phyloP scores from a whole-genome alignment of 2,113 vertebrate genomes.

The Heteronetta atricapilla region DNA sequence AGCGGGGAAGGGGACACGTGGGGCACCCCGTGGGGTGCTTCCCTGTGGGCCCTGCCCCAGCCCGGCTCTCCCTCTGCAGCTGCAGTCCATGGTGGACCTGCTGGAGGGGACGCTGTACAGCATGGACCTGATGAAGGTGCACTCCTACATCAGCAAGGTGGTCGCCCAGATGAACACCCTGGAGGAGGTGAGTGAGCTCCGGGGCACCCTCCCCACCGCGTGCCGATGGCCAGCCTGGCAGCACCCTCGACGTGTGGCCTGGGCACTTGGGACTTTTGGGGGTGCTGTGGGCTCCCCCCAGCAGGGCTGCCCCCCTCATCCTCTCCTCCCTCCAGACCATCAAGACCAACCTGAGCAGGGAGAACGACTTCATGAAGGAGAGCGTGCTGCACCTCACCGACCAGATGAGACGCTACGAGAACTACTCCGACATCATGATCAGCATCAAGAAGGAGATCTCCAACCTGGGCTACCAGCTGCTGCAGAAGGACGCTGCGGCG shows the following conservation, averaged over 20 bases:
- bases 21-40: neutral
- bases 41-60: neutral
- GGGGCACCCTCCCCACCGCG: accelerated
- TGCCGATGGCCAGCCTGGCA: neutral
- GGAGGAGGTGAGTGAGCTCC: constrained; percentile 85
- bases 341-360: constrained; percentile 92
- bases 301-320: neutral
- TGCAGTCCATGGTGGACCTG: constrained; percentile 95
- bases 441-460: constrained; percentile 97
- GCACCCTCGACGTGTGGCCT: neutral
- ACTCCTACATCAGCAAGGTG: constrained; percentile 93
- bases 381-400: constrained; percentile 86
- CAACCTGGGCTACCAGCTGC: constrained; percentile 90
- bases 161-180: constrained; percentile 92
- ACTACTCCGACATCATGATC: constrained; percentile 94
- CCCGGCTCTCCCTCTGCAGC: constrained; percentile 68
- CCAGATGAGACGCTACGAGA: constrained; percentile 92
- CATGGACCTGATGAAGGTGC: constrained; percentile 96
- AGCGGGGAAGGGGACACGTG: accelerated
- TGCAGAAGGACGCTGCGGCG: constrained; percentile 86
- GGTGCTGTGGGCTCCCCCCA: neutral
- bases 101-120: constrained; percentile 94
- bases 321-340: constrained; percentile 81
- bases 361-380: constrained; percentile 92
- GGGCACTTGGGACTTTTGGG: accelerated